Base-by-base conservation (phyloP, 2,888 invertebrate species). In the Himalopsyche tibetana region DNA sequence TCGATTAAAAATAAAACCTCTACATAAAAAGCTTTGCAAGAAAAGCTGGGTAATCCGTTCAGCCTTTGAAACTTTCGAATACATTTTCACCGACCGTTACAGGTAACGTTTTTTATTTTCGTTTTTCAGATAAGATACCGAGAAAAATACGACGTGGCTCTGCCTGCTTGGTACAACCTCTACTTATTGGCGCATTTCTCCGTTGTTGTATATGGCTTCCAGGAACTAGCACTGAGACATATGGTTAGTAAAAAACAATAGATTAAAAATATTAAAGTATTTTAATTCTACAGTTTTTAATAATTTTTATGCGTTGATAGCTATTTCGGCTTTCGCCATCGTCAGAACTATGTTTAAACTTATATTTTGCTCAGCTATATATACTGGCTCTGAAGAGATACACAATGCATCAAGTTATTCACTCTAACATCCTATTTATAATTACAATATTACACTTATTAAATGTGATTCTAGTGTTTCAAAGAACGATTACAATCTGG, bases 151-250 rank as follows among this genome's bases (percentile, higher is more conserved):
- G 94, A 96, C 90, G 95, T 95, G 0, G 91, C 92, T 55, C 90
- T 96, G 4, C 95, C 96, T 0, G 89, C 91, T 0, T 96, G 96
- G 96, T 95, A 95, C 90, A 95, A 95, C 89, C 87, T 94, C 0
- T 96, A 96, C 90, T 91, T 96, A 6, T 90, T 94, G 0, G 89
- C 95, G 0, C 96, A 97, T 90, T 96, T 96, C 90, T 91, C 93
- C 42, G 91, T 96, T 4, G 94, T 95, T 0, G 91, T 96, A 55
- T 94, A 94, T 87, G 94, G 94, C 4, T 96, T 96, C 92, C 94
- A 95, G 84, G 94, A 95, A 89, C 91, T 96, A 5, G 94, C 95
- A 80, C 92, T 94, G 0, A 92, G 93, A 89, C 92, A 95, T 89
- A 92, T 95, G 94, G 96, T 96, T 90, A 92, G 93, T 91, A 82